Evolutionary conservation across 2,888 invertebrate genomes (phyloP).

Genomic region (Autographa pulchrina): DNA sequence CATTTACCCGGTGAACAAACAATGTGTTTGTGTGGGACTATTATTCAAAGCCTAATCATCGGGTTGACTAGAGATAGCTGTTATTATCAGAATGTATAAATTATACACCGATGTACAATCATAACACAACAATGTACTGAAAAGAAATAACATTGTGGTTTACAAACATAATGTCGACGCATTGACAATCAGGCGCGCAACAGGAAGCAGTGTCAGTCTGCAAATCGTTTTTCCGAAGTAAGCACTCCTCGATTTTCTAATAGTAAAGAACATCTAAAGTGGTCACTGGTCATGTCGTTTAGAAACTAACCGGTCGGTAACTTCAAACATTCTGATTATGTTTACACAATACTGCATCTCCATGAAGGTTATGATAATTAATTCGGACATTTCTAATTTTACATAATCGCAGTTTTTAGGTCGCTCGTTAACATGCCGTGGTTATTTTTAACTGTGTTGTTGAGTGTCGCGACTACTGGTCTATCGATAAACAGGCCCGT

Average conservation of each 20-base stretch:
- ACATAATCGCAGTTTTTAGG: slow-evolving; percentile 21
- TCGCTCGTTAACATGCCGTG: slow-evolving; percentile 53
- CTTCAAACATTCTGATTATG: slow-evolving; percentile 11
- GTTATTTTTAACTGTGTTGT: slow-evolving; percentile 57
- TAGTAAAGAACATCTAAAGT: background rate
- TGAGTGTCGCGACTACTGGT: slow-evolving; percentile 58
- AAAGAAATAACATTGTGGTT: slow-evolving; percentile 74
- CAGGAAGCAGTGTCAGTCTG: slow-evolving; percentile 69
- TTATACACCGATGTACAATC: slow-evolving; percentile 65
- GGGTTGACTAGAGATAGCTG: slow-evolving; percentile 35
- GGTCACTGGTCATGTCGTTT: background rate
- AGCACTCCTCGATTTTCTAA: slow-evolving; percentile 53
- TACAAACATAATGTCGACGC: slow-evolving; percentile 77
- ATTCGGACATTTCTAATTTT: background rate
- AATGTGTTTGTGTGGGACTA: slow-evolving; percentile 26
- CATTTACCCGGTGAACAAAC: slow-evolving; percentile 31
- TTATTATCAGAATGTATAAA: slow-evolving; percentile 52
- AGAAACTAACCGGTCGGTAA: background rate
- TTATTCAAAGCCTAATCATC: slow-evolving; percentile 34
- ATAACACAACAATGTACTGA: slow-evolving; percentile 72
- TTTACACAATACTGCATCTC: slow-evolving; percentile 5
- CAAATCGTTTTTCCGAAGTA: slow-evolving; percentile 65
- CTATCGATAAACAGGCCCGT: slow-evolving; percentile 81
- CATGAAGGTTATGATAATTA: slow-evolving; percentile 6
- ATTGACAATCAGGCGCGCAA: slow-evolving; percentile 66